Conservation (phyloP, 2,113 vertebrate species). For the Prinia subflava region DNA sequence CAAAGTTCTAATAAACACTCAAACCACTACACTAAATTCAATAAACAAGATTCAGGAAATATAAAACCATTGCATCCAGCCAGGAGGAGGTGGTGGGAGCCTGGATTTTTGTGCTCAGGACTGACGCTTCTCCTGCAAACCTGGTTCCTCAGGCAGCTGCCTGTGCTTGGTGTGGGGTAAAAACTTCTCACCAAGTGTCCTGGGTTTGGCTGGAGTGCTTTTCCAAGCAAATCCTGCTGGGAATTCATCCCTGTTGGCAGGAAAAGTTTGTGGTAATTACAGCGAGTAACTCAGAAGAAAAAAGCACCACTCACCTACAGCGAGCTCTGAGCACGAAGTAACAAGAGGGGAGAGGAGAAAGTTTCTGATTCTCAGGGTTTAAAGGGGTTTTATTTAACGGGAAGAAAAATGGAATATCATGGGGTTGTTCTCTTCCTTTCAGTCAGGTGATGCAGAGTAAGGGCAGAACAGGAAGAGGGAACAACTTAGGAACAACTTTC, state of each 20-base stretch:
- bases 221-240: not conserved
- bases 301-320: fast-evolving
- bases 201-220: not conserved
- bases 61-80: not conserved
- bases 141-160: not conserved
- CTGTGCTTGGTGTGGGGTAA: fast-evolving
- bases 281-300: not conserved
- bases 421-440: not conserved
- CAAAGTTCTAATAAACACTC: no score
- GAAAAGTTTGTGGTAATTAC: not conserved
- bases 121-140: not conserved
- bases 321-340: not conserved
- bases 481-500: not conserved
- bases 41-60: no score
- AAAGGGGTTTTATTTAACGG: not conserved
- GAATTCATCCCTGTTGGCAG: not conserved
- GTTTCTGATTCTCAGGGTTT: not conserved
- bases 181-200: no score
- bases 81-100: not conserved
- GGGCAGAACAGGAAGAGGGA: not conserved
- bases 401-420: not conserved
- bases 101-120: not conserved
- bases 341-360: not conserved
- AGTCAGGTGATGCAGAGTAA: not conserved
- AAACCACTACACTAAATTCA: no score